These are phyloP conservation scores for Glossophaga mutica DNA, from an alignment of 2,797 vertebrate species.

Conservation along the genomic window DNA sequence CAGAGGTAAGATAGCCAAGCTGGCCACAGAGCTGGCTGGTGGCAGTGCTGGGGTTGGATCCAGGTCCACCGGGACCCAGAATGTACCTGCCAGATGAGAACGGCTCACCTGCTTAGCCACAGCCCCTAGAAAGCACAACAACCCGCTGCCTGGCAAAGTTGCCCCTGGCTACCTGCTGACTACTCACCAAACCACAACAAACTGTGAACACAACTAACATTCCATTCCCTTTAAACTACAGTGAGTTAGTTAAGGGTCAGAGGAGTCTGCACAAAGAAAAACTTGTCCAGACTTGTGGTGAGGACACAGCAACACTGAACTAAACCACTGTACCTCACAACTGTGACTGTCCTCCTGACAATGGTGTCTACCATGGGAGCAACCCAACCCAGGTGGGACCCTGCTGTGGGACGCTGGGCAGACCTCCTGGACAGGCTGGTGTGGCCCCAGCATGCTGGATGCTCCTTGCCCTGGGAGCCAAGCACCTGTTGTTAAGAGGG, in stretches of 20 bases:
- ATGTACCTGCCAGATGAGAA: background rate
- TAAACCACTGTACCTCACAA: background rate
- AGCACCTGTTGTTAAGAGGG: background rate
- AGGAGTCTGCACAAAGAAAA: background rate
- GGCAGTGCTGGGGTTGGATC: background rate
- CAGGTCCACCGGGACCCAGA: too few relatives aligned
- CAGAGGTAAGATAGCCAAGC: background rate
- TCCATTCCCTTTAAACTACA: background rate
- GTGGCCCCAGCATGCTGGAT: accelerated
- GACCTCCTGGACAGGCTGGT: background rate
- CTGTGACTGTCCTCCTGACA: background rate
- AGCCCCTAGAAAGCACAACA: background rate
- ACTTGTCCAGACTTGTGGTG: background rate
- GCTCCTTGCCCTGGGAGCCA: background rate
- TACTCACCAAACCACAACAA: background rate
- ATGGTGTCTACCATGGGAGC: accelerated
- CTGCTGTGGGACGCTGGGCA: accelerated
- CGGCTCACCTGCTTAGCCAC: background rate
- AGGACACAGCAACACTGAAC: accelerated
- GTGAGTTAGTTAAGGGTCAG: background rate
- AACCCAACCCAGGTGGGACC: background rate
- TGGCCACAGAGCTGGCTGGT: background rate
- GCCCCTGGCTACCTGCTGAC: background rate
- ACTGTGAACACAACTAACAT: background rate
- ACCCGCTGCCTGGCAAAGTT: background rate